phyloP scores from a whole-genome alignment of 2,797 vertebrate genomes.

The Poeciliopsis presidionis region DNA sequence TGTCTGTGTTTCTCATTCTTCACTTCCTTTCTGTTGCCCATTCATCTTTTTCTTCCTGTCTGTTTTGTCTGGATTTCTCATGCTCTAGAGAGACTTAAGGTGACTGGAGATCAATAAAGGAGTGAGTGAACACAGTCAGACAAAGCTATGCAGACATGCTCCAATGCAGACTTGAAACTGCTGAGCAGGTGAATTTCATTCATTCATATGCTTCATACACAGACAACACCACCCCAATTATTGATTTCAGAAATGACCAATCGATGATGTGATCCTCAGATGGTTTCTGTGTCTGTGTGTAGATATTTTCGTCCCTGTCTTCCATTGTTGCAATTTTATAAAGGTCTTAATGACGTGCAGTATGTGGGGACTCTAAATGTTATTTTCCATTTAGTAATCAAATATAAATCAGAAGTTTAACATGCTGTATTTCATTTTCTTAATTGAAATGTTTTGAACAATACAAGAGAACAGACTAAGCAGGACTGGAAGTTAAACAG shows the following conservation, averaged over 20 bases:
- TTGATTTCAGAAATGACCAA: slow-evolving; percentile 53
- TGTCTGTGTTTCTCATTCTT: slow-evolving; percentile 33
- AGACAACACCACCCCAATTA: slow-evolving; percentile 63
- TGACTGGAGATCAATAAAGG: slow-evolving; percentile 67
- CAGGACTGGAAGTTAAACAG: not conserved
- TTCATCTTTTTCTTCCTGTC: slow-evolving; percentile 49
- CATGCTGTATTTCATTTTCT: not conserved
- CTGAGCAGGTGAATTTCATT: slow-evolving; percentile 74
- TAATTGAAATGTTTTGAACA: slow-evolving; percentile 1
- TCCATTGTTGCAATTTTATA: not conserved
- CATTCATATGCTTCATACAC: slow-evolving; percentile 70
- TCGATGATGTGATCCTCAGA: slow-evolving; percentile 49
- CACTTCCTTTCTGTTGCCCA: slow-evolving; percentile 29
- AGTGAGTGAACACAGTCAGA: slow-evolving; percentile 31
- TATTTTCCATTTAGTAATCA: slow-evolving; percentile 13
- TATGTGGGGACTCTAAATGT: not conserved
- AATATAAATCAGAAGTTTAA: slow-evolving; percentile 9
- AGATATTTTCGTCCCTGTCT: slow-evolving; percentile 24
- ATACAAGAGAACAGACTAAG: not conserved
- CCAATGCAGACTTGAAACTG: slow-evolving; percentile 49
- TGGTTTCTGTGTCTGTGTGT: slow-evolving; percentile 20
- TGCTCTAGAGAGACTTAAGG: slow-evolving; percentile 45
- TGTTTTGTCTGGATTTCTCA: slow-evolving; percentile 58
- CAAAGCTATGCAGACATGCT: slow-evolving; percentile 37
- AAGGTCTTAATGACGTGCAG: not conserved